These are phyloP conservation scores for Theretra japonica DNA, from an alignment of 2,888 invertebrate species.

Conservation along the genomic window DNA sequence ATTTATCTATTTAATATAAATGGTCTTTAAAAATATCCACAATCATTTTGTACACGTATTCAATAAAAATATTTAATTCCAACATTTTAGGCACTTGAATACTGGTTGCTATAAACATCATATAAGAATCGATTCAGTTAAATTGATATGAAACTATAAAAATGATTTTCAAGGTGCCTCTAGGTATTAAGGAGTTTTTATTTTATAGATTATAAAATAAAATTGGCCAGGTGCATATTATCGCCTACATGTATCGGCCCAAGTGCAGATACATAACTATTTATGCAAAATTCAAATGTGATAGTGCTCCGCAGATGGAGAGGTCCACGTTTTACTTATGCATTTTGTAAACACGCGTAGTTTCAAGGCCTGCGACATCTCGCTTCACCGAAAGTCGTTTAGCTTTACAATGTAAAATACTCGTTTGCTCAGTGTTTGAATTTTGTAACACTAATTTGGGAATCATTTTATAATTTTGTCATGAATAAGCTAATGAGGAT, in stretches of 20 bases:
- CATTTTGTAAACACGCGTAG: slow-evolving; percentile 65
- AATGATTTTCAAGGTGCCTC: slow-evolving; percentile 20
- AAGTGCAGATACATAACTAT: slow-evolving; percentile 37
- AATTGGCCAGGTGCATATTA: slow-evolving; percentile 29
- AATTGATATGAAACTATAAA: background rate
- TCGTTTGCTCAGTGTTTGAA: slow-evolving; percentile 54
- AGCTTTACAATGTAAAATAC: slow-evolving; percentile 71
- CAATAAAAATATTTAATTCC: background rate
- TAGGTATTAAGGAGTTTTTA: background rate
- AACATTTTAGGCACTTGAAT: background rate
- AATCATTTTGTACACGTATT: too few relatives aligned
- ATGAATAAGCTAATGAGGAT: slow-evolving; percentile 51
- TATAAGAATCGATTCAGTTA: background rate
- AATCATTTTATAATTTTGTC: slow-evolving; percentile 56
- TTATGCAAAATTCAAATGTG: slow-evolving; percentile 61
- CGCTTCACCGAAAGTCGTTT: slow-evolving; percentile 72
- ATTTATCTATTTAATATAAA: too few relatives aligned
- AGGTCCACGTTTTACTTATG: slow-evolving; percentile 53
- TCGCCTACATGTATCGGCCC: slow-evolving; percentile 24
- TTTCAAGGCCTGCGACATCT: slow-evolving; percentile 77
- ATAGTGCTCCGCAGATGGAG: slow-evolving; percentile 52
- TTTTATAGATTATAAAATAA: slow-evolving; percentile 8
- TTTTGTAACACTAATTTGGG: slow-evolving; percentile 55
- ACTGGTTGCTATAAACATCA: background rate
- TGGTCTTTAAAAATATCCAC: too few relatives aligned